phyloP scores from a whole-genome alignment of 2,888 invertebrate species.

The Heliothis peltigera region DNA sequence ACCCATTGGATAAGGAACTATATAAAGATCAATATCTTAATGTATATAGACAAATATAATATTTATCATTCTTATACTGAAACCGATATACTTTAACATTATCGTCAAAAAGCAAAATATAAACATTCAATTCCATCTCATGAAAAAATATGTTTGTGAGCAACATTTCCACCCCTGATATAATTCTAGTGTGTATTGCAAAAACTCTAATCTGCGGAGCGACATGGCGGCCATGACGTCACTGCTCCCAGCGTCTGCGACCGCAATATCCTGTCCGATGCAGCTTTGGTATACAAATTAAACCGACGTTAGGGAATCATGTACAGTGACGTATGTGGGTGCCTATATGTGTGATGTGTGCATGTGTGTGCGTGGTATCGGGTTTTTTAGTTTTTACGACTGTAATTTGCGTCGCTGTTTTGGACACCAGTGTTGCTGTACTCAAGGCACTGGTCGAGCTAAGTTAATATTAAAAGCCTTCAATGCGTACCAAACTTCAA shows the following conservation, averaged over 20 bases:
- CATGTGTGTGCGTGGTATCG: slow-evolving; percentile 9
- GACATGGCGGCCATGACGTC: slow-evolving; percentile 48
- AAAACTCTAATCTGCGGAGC: slow-evolving; percentile 46
- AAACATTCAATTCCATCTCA: too few relatives aligned
- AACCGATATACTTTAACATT: too few relatives aligned
- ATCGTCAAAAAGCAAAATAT: too few relatives aligned
- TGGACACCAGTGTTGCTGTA: too few relatives aligned
- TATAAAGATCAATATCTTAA: too few relatives aligned
- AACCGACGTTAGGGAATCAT: slow-evolving; percentile 54
- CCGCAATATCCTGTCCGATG: slow-evolving; percentile 63
- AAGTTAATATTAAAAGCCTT: too few relatives aligned
- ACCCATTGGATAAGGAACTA: too few relatives aligned
- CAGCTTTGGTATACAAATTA: slow-evolving; percentile 59
- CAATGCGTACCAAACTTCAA: too few relatives aligned
- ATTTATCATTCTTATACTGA: too few relatives aligned
- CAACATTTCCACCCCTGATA: not conserved
- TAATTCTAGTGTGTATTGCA: slow-evolving; percentile 18
- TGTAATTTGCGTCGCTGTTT: not conserved
- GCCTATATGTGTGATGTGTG: not conserved
- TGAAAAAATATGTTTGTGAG: too few relatives aligned
- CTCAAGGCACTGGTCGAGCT: too few relatives aligned
- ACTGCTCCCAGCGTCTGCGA: slow-evolving; percentile 48
- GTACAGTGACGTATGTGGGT: slow-evolving; percentile 22
- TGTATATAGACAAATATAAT: too few relatives aligned
- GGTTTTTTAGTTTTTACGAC: slow-evolving; percentile 22